Evolutionary conservation across 2,113 vertebrate species (phyloP).

Genomic region (Sturnira hondurensis): DNA sequence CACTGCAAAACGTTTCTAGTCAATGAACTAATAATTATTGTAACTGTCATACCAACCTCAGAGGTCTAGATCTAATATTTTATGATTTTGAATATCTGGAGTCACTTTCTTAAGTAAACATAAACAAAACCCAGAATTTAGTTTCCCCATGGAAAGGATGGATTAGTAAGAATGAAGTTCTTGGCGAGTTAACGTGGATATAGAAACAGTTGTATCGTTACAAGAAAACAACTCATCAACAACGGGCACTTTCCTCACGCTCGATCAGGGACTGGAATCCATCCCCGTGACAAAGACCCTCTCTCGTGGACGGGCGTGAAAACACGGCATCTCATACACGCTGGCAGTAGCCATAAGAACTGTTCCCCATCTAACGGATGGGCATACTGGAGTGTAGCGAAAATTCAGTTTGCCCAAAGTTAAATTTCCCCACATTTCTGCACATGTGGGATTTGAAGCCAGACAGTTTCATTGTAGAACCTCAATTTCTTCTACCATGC

Average conservation of each 20-base stretch:
- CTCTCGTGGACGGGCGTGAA: background rate
- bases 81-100: background rate
- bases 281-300: background rate
- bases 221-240: background rate
- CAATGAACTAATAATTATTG: background rate
- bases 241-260: too few relatives aligned
- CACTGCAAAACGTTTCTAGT: background rate
- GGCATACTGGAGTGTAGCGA: background rate
- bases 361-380: background rate
- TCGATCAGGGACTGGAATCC: background rate
- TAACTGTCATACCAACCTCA: background rate
- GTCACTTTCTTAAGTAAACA: conserved; percentile 10
- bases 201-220: background rate
- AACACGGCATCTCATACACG: background rate
- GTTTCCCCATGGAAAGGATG: background rate
- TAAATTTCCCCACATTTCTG: background rate
- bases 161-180: background rate
- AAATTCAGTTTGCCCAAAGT: background rate
- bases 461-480: background rate
- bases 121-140: background rate
- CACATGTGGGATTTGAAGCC: background rate
- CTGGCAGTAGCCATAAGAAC: background rate
- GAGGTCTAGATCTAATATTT: background rate
- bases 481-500: background rate
- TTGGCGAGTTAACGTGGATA: background rate